A percentile compares a stretch with the other conserved stretches of the same genome.
phyloP scores from a whole-genome alignment of 2,797 vertebrate genomes.

The Kryptolebias ocellatus region DNA sequence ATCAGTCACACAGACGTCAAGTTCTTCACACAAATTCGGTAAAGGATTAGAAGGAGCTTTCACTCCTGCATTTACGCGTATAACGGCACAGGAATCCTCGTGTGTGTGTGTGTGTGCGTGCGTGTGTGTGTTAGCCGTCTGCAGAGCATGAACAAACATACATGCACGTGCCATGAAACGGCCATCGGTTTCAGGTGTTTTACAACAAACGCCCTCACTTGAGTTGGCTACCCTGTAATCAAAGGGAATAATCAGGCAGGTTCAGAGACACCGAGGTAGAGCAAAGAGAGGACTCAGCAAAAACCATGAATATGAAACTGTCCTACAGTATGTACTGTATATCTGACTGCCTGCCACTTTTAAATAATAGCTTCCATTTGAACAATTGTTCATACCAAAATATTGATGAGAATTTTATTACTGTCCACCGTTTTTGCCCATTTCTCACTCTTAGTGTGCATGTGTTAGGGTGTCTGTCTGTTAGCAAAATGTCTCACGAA shows the following conservation, averaged over 20 bases:
- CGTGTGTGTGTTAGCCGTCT: neutral
- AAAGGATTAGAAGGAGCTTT: slow-evolving; percentile 44
- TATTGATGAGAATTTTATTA: neutral
- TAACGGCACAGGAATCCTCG: slow-evolving; percentile 15
- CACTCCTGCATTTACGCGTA: slow-evolving; percentile 46
- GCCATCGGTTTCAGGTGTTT: slow-evolving; percentile 5
- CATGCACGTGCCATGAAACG: neutral
- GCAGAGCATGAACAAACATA: neutral
- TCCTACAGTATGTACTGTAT: slow-evolving; percentile 43
- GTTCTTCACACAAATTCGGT: slow-evolving; percentile 42
- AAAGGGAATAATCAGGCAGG: slow-evolving; percentile 70
- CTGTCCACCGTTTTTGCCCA: too few species aligned
- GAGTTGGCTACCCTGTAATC: slow-evolving; percentile 58
- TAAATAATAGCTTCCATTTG: neutral
- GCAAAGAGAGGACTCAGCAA: slow-evolving; percentile 30
- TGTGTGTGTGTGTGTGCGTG: neutral
- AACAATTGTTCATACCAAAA: neutral
- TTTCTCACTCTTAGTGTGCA: too few species aligned
- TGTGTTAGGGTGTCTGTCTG: too few species aligned
- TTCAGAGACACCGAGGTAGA: slow-evolving; percentile 42
- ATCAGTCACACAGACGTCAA: slow-evolving; percentile 64
- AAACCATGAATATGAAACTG: slow-evolving; percentile 50
- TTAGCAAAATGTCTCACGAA: too few species aligned
- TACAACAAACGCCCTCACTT: slow-evolving; percentile 20
- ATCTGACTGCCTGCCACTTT: slow-evolving; percentile 34